Evolutionary conservation across 2,888 invertebrate species (phyloP).

Genomic region (Pseudococcus jackbeardsleyi): DNA sequence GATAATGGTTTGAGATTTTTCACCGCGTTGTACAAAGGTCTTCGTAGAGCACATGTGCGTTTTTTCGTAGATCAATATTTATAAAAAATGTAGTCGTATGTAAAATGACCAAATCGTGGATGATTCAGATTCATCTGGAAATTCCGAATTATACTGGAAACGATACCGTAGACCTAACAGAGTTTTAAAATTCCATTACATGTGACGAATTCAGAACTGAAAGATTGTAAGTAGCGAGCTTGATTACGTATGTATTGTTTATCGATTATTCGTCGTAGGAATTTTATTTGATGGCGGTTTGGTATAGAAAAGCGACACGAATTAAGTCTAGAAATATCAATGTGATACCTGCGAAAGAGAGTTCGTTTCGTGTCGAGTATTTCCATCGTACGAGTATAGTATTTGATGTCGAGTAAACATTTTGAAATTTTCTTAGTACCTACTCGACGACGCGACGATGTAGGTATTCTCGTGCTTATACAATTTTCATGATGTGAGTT

Average conservation of each 20-base stretch:
- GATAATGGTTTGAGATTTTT: conserved; percentile 20
- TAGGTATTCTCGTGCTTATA: not conserved
- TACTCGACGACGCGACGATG: not conserved
- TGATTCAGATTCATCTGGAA: no score
- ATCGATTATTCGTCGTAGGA: no score
- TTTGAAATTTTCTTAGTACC: not conserved
- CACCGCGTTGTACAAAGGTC: not conserved
- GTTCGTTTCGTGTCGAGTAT: no score
- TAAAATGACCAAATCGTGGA: not conserved
- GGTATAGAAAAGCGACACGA: no score
- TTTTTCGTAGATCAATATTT: not conserved
- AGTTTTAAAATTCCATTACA: no score
- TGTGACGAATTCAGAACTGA: no score
- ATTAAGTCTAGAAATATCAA: no score
- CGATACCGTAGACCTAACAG: no score
- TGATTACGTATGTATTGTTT: no score
- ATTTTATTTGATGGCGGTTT: not conserved
- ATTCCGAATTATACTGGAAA: no score
- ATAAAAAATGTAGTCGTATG: not conserved
- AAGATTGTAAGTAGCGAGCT: no score
- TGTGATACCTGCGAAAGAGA: not conserved
- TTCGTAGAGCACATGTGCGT: not conserved
- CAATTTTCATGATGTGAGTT: not conserved
- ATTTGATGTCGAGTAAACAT: not conserved
- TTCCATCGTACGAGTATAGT: no score